Conservation (phyloP, 2,888 invertebrate genomes). For the Schizotus pectinicornis region DNA sequence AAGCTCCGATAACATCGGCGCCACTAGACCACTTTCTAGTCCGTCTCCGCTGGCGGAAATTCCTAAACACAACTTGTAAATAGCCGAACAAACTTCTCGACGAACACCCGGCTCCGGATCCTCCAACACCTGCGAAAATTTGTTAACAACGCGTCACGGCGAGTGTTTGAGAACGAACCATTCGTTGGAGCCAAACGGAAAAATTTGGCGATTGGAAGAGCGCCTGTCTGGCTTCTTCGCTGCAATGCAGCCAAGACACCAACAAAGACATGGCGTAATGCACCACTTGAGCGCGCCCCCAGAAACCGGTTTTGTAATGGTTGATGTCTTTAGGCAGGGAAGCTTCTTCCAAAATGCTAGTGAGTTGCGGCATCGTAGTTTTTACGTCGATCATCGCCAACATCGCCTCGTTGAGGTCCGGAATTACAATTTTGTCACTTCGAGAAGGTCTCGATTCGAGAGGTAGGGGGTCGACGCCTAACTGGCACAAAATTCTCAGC, state of each 20-base stretch:
- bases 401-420: slow-evolving; percentile 76
- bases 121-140: slow-evolving; percentile 68
- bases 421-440: slow-evolving; percentile 71
- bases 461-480: slow-evolving; percentile 72
- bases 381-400: slow-evolving; percentile 86
- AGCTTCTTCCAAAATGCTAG: slow-evolving; percentile 87
- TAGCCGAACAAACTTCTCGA: slow-evolving; percentile 88
- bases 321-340: slow-evolving; percentile 80
- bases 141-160: background rate
- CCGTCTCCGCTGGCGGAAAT: slow-evolving; percentile 58
- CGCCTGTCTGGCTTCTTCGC: slow-evolving; percentile 76
- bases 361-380: slow-evolving; percentile 80
- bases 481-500: slow-evolving; percentile 82
- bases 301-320: slow-evolving; percentile 90
- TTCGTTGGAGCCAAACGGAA: slow-evolving; percentile 81
- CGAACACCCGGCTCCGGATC: slow-evolving; percentile 92
- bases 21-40: slow-evolving; percentile 68
- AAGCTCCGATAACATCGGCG: slow-evolving; percentile 81
- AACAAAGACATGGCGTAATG: slow-evolving; percentile 92
- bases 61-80: slow-evolving; percentile 87
- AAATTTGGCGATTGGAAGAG: slow-evolving; percentile 78
- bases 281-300: slow-evolving; percentile 90
- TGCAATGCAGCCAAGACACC: slow-evolving; percentile 92
- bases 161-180: slow-evolving; percentile 56
- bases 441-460: slow-evolving; percentile 53